These are phyloP conservation scores for Acheta domesticus DNA, from an alignment of 2,888 invertebrate genomes.

Conservation along the genomic window DNA sequence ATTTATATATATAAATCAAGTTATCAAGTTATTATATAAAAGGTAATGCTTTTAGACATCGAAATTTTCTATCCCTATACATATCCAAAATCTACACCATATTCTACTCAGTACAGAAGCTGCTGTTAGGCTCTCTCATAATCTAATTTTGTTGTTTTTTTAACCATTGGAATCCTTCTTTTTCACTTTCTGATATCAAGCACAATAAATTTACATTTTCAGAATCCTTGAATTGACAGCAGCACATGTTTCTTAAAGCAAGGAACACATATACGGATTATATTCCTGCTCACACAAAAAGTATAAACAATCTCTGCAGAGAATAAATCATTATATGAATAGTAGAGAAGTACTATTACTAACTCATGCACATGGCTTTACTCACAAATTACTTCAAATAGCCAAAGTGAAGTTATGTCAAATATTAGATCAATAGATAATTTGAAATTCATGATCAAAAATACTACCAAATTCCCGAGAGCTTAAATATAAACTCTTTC, in stretches of 20 bases:
- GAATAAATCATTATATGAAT: background rate
- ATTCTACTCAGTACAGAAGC: constrained; percentile 8
- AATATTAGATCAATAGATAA: constrained; percentile 18
- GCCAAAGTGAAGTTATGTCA: constrained; percentile 18
- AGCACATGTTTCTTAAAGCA: background rate
- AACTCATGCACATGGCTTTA: constrained; percentile 21
- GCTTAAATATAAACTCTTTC: background rate
- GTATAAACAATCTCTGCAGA: background rate
- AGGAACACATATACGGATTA: background rate
- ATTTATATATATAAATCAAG: too few relatives aligned
- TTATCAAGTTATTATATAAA: background rate
- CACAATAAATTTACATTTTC: background rate
- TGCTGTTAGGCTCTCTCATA: background rate
- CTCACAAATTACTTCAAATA: constrained; percentile 21
- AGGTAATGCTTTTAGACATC: background rate
- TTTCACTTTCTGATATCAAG: background rate
- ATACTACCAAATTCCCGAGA: constrained; percentile 19
- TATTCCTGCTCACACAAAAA: background rate
- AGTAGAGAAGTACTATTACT: background rate
- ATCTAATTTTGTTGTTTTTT: background rate
- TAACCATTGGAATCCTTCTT: background rate
- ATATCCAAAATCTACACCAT: background rate
- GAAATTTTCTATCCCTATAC: background rate
- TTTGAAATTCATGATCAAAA: background rate
- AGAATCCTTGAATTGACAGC: background rate